Base-by-base conservation (phyloP, 2,888 invertebrate species). In the Tethea ocularis region DNA sequence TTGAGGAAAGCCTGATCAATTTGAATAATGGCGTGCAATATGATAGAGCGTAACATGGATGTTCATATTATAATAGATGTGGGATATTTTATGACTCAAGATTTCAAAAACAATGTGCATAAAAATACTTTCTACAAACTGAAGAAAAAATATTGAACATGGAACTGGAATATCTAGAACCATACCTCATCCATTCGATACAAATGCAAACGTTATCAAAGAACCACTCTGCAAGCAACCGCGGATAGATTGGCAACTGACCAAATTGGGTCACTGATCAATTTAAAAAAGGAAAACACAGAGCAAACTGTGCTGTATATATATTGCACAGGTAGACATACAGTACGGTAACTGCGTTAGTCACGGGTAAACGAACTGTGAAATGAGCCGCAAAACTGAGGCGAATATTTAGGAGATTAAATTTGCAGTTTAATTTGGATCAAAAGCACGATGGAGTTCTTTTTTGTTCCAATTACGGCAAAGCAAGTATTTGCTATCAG, bases 301-400 rank as follows among this genome's bases (percentile, higher is more conserved):
- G n/a, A 51, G 59, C 56, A 29, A 29, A 53, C 29, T 36, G 11
- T 26, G 33, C 15, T 8, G 54, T 46, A 46, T 46, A 20, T 46
- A 46, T 46, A 20, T 11, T 59, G 57, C 29, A 59, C 61, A 60
- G 51, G 63, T 59, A 64, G 56, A 68, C 62, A 66, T 33, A 26
- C 38, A 38, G 6, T 15, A 38, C 38, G 38, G n/a, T 52, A 62
- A 56, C 62, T 66, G 61, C 58, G 64, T 74, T 71, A 74, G 61
- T 69, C 75, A 69, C 63, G 57, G 74, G 74, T 75, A 66, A 75
- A 72, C 59, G 74, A 68, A 74, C 75, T 63, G 60, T 13, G 52
- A 61, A 52, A 17, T 51, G 53, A 46, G 64, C 38, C 20, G 58
- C 55, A 62, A 59, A 33, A 57, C 59, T 66, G 61, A 60, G 53